phyloP scores from a whole-genome alignment of 2,797 vertebrate genomes.

The Potorous gilbertii region DNA sequence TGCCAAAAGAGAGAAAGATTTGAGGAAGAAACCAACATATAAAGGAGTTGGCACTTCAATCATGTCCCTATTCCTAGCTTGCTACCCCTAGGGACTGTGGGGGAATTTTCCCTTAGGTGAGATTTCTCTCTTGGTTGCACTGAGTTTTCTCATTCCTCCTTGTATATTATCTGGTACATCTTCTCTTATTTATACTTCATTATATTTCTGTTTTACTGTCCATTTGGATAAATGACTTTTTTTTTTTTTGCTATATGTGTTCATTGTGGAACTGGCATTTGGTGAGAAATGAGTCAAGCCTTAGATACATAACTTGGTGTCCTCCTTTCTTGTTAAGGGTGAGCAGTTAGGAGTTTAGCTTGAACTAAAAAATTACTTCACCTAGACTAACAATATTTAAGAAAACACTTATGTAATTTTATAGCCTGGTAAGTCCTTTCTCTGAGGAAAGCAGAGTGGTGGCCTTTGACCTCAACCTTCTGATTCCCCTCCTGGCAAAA shows the following conservation, averaged over 20 bases:
- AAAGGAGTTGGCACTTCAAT: not conserved
- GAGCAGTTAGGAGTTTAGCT: not conserved
- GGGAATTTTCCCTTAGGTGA: not conserved
- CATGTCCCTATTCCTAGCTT: not conserved
- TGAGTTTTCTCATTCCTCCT: not conserved
- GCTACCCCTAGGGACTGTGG: not conserved
- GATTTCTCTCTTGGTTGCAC: not conserved
- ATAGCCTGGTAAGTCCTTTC: not conserved
- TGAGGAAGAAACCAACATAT: not conserved
- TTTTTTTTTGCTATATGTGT: not conserved
- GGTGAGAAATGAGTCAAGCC: not conserved
- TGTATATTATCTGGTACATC: not conserved
- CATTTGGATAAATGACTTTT: not conserved
- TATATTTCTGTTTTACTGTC: not conserved
- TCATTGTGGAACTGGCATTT: not conserved
- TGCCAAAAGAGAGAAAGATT: not conserved
- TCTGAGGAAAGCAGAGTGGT: not conserved
- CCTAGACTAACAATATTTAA: not conserved
- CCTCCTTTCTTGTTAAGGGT: not conserved
- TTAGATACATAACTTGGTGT: not conserved
- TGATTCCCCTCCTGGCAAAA: not conserved
- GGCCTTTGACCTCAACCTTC: not conserved
- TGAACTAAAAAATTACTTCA: not conserved
- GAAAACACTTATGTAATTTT: not conserved
- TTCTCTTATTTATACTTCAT: not conserved